Percentiles rank a stretch among this genome's conserved stretches.
Evolutionary conservation across 2,797 vertebrate species (phyloP).

Genomic region (Miichthys miiuy): DNA sequence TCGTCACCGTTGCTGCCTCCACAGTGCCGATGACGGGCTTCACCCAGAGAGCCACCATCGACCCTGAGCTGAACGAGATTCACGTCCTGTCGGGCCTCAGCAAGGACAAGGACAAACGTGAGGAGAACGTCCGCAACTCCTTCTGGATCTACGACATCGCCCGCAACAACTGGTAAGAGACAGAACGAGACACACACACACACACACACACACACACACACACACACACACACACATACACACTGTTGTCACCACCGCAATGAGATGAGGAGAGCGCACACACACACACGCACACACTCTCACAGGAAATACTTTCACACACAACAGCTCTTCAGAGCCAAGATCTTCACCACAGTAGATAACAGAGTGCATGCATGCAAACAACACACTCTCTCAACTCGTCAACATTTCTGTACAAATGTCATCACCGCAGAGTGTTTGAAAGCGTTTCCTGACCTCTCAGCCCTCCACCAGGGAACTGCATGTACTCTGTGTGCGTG

Average conservation of each 20-base stretch:
- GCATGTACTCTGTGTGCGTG: constrained; percentile 29
- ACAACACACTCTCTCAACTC: neutral
- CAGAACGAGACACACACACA: neutral
- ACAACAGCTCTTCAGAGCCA: constrained; percentile 29
- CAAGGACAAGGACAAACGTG: constrained; percentile 98
- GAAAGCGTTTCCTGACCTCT: constrained; percentile 25
- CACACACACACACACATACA: neutral
- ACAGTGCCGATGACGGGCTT: constrained; percentile 99
- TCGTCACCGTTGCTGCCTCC: neutral
- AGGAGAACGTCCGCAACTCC: constrained; percentile 99
- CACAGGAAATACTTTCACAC: constrained; percentile 46
- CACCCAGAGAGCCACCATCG: constrained; percentile 98
- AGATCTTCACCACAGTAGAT: constrained; percentile 42
- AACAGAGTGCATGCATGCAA: constrained; percentile 10
- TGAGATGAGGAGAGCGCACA: neutral
- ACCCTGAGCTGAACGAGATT: constrained; percentile 98
- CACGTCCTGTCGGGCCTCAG: constrained; percentile 98
- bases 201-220: neutral
- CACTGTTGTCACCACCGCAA: constrained; percentile 17
- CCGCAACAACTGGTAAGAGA: constrained; percentile 94
- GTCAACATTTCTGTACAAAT: constrained; percentile 7
- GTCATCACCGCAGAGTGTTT: constrained; percentile 12
- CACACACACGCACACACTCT: constrained; percentile 16
- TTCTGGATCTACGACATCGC: constrained; percentile 99
- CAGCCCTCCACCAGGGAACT: constrained; percentile 39